Evolutionary conservation across 2,797 vertebrate species (phyloP), one percentile per base, ranked within the genome.

Genomic region (Dendrocincla tyrannina): DNA sequence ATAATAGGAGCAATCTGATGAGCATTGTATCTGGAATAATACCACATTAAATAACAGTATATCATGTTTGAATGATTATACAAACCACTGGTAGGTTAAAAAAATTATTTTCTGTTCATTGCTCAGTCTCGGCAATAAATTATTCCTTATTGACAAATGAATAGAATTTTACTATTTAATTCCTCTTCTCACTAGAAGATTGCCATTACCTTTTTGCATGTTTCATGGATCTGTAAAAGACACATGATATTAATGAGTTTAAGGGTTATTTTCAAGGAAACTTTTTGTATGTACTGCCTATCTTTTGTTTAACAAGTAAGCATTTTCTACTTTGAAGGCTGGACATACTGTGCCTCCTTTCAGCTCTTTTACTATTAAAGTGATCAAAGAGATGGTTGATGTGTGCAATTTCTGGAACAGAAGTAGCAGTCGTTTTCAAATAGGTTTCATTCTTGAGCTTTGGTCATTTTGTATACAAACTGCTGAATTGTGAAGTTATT

Each of bases 251-350:
- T 85, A 77, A 80, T 55, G 28, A 60, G n/a, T 74, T 68, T 75
- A 64, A 94, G 58, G 42, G 75, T 89, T 73, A 72, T 83, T 91
- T 89, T 93, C 75, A 95, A 95, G 74, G 82, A 89, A n/a, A 88
- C 3, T 25, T 93, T 93, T 84, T 87, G 6, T 74, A 49, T 5
- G 6, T 63, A 46, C 24, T n/a, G 37, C 15, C 33, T 73, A 46
- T 69, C 33, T 89, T 69, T 66, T 89, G 12, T 67, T 93, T 82
- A 82, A 59, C 49, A 85, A 50, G 44, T 52, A 88, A 80, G 10
- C 10, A 37, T 55, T 94, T 93, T 85, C 22, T 62, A 0, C 46
- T 91, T 85, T 41, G 50, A 89, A 88, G 42, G 11, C 49, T 80
- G 39, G n/a, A 39, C 56, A 88, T 94, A 52, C 13, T 28, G 12